Conservation (phyloP, 2,888 invertebrate species). For the Chydorus sphaericus region DNA sequence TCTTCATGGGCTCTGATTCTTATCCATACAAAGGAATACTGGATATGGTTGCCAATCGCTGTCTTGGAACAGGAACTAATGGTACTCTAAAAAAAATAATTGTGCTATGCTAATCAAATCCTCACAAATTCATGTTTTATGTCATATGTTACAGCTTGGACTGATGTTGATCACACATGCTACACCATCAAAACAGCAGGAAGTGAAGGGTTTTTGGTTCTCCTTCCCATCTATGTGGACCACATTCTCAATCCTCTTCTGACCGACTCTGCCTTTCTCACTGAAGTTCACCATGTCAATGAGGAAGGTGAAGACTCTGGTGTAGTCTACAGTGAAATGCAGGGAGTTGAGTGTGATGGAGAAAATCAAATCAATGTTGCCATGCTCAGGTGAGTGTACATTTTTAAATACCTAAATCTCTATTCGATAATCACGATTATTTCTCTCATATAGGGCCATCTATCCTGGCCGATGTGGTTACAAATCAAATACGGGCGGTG, state of each 20-base stretch:
- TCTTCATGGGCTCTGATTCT: slow-evolving; percentile 76
- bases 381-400: too few relatives aligned
- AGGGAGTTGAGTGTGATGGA: slow-evolving; percentile 65
- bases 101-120: slow-evolving; percentile 4
- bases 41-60: slow-evolving; percentile 75
- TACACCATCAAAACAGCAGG: slow-evolving; percentile 81
- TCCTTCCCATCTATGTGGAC: slow-evolving; percentile 82
- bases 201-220: slow-evolving; percentile 66
- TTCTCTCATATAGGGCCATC: too few relatives aligned
- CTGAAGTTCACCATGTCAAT: slow-evolving; percentile 84
- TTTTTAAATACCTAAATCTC: too few relatives aligned
- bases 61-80: slow-evolving; percentile 80
- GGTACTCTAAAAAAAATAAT: slow-evolving; percentile 28
- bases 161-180: slow-evolving; percentile 65
- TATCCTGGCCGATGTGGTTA: slow-evolving; percentile 68
- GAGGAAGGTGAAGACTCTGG: slow-evolving; percentile 80
- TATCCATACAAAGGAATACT: slow-evolving; percentile 81
- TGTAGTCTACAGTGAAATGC: slow-evolving; percentile 93
- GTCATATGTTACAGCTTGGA: neutral
- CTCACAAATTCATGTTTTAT: neutral
- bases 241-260: slow-evolving; percentile 64
- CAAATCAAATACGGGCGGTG: slow-evolving; percentile 69
- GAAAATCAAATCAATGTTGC: slow-evolving; percentile 51
- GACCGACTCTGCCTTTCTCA: slow-evolving; percentile 63
- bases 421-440: too few relatives aligned